Base-by-base conservation (phyloP, 1,140 invertebrate genomes). In the Saxidomus purpurata region DNA sequence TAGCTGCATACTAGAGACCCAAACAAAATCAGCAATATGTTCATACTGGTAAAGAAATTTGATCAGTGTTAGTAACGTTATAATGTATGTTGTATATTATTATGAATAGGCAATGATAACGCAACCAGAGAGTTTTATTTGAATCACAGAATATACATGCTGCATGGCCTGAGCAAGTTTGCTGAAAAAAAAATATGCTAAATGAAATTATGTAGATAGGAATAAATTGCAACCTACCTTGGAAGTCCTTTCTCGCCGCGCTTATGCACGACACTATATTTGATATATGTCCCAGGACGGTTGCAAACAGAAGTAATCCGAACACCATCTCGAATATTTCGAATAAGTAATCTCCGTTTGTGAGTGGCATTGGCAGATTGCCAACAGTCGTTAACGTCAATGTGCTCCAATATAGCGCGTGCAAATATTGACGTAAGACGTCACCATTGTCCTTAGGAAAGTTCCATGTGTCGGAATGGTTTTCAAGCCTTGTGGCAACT, bases 361-460 rank as follows among this genome's bases (percentile, higher is more conserved):
- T 98, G 90, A 97, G 97, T 0, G 96, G 97, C 76, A 97, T 97
- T 52, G 97, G 97, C 38, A 97, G 93, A 82, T 96, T 96, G 22
- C 97, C 97, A 92, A 99, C 98, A 52, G 98, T 99, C 25, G 99
- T 99, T 76, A 99, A 96, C 63, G 98, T 98, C 93, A 99, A 96
- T 59, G 98, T 99, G 95, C 98, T 99, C 98, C 98, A 99, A 96
- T 99, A 99, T 96, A 99, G 99, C 96, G 98, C 99, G 96, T 99
- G 98, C 92, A 99, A 97, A 96, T 99, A 99, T 94, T 98, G 92
- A 36, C 92, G 67, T 61, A 91, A 52, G 9, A 93, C 91, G 76
- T 92, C 89, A 47, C 84, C 90, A 49, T 93, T 83, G 71, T 94
- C 92, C 89, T 94, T 93, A 69, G 93, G 94, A 76, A 94, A 92